Conservation (phyloP, 2,888 invertebrate species). For the Frankliniella intonsa region DNA sequence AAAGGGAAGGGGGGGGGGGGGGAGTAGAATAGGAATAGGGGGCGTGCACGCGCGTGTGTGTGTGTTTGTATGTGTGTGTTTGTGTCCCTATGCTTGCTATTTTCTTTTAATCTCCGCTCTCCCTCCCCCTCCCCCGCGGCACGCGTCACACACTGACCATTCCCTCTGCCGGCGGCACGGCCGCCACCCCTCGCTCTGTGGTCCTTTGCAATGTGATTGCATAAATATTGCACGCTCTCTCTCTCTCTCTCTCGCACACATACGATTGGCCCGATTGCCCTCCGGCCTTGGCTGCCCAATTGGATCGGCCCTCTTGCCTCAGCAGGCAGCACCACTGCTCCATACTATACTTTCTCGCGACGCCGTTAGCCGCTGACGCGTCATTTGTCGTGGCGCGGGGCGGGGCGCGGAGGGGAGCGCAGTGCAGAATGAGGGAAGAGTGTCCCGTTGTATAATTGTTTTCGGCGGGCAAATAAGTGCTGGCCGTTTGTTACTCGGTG, state of each 20-base stretch:
- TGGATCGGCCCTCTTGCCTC: too few species aligned
- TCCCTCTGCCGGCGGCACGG: too few species aligned
- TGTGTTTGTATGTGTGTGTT: neutral
- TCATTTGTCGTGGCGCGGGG: too few species aligned
- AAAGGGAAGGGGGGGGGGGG: neutral
- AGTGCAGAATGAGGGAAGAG: too few species aligned
- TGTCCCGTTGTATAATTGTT: too few species aligned
- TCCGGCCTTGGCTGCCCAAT: too few species aligned
- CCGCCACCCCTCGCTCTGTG: neutral
- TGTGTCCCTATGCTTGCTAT: neutral
- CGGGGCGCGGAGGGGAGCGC: too few species aligned
- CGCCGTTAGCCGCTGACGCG: too few species aligned
- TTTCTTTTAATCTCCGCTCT: slow-evolving; percentile 13
- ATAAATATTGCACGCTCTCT: slow-evolving; percentile 15
- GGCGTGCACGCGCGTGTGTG: neutral
- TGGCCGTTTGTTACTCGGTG: too few species aligned
- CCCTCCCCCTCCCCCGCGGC: neutral
- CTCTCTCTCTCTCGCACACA: neutral
- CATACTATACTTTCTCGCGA: neutral
- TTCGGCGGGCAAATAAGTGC: too few species aligned
- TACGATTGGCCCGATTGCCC: slow-evolving; percentile 4
- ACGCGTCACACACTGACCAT: neutral
- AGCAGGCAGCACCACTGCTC: neutral
- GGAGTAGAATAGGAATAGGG: neutral
- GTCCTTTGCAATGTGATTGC: neutral